Conservation (phyloP, 1,140 invertebrate species). For the Scaptomyza graminum region DNA sequence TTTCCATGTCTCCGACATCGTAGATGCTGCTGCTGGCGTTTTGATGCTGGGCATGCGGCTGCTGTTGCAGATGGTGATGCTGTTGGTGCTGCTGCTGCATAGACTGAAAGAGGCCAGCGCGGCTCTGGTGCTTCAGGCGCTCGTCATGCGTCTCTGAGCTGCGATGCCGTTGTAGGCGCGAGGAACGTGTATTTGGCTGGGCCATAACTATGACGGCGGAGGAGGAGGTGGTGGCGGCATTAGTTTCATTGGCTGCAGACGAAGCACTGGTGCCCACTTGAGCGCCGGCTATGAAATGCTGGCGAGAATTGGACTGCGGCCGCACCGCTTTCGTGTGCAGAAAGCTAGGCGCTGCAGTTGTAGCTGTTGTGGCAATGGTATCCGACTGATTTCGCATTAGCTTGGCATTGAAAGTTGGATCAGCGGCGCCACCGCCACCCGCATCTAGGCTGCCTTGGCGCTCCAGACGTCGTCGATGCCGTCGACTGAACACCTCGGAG, state of each 20-base stretch:
- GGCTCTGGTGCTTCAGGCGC: conserved; percentile 72
- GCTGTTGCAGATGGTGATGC: conserved; percentile 54
- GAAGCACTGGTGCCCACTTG: background rate
- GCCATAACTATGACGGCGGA: conserved; percentile 46
- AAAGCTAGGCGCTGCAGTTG: conserved; percentile 47
- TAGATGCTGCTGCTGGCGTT: conserved; percentile 26
- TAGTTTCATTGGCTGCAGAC: conserved; percentile 9
- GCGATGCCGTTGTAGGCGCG: conserved; percentile 74
- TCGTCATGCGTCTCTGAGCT: conserved; percentile 82
- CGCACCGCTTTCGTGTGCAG: conserved; percentile 53
- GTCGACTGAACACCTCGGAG: conserved; percentile 75
- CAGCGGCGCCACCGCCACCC: conserved; percentile 21
- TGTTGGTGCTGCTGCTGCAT: conserved; percentile 69
- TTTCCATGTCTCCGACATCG: conserved; percentile 72
- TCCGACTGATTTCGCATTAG: conserved; percentile 79
- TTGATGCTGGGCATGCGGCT: conserved; percentile 36
- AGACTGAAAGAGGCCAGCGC: conserved; percentile 61
- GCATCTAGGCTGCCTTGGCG: conserved; percentile 73
- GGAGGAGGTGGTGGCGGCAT: conserved; percentile 9
- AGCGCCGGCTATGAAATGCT: conserved; percentile 56
- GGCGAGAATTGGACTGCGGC: conserved; percentile 52
- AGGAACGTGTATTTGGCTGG: conserved; percentile 44
- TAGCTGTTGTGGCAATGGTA: conserved; percentile 56
- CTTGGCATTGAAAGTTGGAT: conserved; percentile 45
- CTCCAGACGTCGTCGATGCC: conserved; percentile 68